A percentile compares a stretch with the other conserved stretches of the same genome.
Conservation (phyloP, 2,888 invertebrate genomes). For the Tinea semifulvella region DNA sequence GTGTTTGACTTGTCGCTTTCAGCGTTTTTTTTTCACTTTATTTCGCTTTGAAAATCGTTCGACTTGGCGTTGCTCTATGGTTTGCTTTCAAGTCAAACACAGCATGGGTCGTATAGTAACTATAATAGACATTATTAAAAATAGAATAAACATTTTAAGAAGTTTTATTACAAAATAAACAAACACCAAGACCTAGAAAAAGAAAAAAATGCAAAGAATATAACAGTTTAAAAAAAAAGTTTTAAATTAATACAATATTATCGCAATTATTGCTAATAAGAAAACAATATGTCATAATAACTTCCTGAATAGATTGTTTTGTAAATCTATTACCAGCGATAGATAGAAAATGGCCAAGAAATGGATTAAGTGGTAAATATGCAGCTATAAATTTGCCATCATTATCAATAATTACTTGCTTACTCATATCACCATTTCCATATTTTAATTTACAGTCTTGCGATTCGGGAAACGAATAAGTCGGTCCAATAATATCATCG, state of each 20-base stretch:
- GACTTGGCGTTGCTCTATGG: no score
- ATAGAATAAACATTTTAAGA: no score
- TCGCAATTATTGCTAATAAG: background rate
- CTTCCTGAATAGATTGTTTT: background rate
- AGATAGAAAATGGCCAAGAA: background rate
- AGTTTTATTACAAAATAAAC: background rate
- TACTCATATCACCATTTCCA: background rate
- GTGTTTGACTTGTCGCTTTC: no score
- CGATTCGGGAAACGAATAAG: no score
- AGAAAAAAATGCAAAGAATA: background rate
- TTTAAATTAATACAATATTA: background rate
- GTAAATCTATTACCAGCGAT: background rate
- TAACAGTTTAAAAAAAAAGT: background rate
- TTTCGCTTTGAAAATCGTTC: no score
- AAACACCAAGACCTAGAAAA: background rate
- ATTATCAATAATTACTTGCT: background rate
- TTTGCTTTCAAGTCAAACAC: no score
- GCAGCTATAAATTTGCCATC: constrained; percentile 7
- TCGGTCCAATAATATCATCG: background rate
- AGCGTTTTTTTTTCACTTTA: no score
- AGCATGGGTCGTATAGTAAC: no score
- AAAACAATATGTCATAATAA: background rate
- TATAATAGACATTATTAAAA: no score
- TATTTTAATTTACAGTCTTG: background rate
- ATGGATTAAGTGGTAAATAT: background rate